phyloP scores from a whole-genome alignment of 1,140 invertebrate genomes.

The Nixonia krombeini region DNA sequence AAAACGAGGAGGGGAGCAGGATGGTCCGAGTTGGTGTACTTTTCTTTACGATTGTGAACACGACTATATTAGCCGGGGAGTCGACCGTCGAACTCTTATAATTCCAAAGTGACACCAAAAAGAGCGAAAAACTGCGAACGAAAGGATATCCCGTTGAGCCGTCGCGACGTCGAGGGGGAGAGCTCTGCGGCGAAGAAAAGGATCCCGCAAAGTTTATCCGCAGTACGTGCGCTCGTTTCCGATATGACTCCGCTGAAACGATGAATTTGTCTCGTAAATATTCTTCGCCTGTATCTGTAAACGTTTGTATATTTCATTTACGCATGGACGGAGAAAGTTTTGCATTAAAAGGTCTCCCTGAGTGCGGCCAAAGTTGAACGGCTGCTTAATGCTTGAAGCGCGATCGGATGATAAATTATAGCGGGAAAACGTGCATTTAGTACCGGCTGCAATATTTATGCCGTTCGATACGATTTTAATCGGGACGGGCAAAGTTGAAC shows the following conservation, averaged over 20 bases:
- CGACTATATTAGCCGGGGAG: slow-evolving; percentile 45
- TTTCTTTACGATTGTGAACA: slow-evolving; percentile 48
- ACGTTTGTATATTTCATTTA: no score
- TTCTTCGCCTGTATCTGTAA: slow-evolving; percentile 2
- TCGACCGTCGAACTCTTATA: slow-evolving; percentile 55
- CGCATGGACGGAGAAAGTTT: no score
- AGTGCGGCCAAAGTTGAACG: no score
- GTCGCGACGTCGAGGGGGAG: slow-evolving; percentile 3
- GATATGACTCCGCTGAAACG: slow-evolving; percentile 28
- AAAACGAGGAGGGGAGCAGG: slow-evolving; percentile 17
- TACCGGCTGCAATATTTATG: no score
- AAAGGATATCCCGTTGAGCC: slow-evolving; percentile 42
- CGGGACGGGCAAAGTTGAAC: no score
- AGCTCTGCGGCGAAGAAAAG: slow-evolving; percentile 26
- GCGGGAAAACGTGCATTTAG: no score
- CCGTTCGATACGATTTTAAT: no score
- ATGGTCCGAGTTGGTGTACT: slow-evolving; percentile 18
- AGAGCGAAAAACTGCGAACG: slow-evolving; percentile 36
- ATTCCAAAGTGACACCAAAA: slow-evolving; percentile 38
- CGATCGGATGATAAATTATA: no score
- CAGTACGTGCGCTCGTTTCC: slow-evolving; percentile 58
- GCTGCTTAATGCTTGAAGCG: no score
- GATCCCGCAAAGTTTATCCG: slow-evolving; percentile 59
- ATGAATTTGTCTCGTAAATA: slow-evolving; percentile 34
- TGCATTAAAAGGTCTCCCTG: no score